These are phyloP conservation scores for Archips xylosteana DNA, from an alignment of 2,888 invertebrate species.

Conservation along the genomic window DNA sequence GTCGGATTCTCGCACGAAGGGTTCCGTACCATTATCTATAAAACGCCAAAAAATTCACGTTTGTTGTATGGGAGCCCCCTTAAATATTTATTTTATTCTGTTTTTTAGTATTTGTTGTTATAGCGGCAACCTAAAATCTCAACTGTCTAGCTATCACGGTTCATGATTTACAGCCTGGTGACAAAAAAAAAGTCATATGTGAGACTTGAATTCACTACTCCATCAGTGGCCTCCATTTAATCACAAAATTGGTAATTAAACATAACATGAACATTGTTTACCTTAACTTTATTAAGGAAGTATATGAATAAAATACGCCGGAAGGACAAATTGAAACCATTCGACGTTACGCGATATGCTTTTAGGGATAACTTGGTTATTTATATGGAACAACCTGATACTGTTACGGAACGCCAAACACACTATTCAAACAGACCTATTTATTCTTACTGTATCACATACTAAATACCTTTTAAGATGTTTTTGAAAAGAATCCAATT, in stretches of 20 bases:
- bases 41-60: no score
- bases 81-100: no score
- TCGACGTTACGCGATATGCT: constrained; percentile 24
- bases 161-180: no score
- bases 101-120: no score
- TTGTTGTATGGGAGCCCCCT: no score
- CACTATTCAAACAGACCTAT: background rate
- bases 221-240: background rate
- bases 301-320: background rate
- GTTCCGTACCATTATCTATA: no score
- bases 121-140: no score
- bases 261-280: background rate
- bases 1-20: no score
- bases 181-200: no score
- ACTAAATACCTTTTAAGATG: background rate
- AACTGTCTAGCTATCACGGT: no score
- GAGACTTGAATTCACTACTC: no score
- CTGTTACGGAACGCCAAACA: background rate
- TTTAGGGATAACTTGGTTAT: constrained; percentile 27
- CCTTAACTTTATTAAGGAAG: background rate
- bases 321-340: constrained; percentile 10
- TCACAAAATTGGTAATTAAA: background rate
- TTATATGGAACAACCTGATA: constrained; percentile 5
- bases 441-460: no score
- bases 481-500: background rate